Evolutionary conservation across 2,113 vertebrate genomes (phyloP).

Genomic region (Isurus oxyrinchus): DNA sequence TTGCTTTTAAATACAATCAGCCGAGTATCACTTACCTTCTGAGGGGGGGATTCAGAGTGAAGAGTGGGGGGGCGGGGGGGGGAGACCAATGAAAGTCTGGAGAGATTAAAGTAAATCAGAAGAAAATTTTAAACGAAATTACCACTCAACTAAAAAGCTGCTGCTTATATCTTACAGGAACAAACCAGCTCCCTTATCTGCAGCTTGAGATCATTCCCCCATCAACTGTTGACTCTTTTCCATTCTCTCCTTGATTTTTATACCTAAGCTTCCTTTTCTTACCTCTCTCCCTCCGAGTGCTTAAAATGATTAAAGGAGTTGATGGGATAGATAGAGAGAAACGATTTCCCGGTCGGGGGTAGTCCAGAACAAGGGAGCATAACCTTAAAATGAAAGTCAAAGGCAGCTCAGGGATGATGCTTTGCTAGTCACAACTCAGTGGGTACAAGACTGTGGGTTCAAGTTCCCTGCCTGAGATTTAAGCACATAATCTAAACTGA

Average conservation of each 20-base stretch:
- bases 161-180: constrained; percentile 81
- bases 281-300: background rate
- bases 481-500: background rate
- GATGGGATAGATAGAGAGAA: background rate
- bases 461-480: background rate
- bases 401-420: background rate
- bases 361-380: background rate
- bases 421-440: background rate
- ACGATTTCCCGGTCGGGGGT: background rate
- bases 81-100: constrained; percentile 75
- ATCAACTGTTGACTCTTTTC: constrained; percentile 54
- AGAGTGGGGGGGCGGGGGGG: constrained; percentile 66
- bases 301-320: background rate
- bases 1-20: constrained; percentile 85
- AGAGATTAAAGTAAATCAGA: constrained; percentile 66
- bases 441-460: background rate
- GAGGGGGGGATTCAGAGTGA: constrained; percentile 52
- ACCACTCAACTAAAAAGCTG: constrained; percentile 66
- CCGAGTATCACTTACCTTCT: constrained; percentile 81
- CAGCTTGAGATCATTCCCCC: constrained; percentile 84
- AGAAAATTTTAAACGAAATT: constrained; percentile 61
- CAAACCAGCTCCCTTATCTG: constrained; percentile 92
- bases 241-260: background rate
- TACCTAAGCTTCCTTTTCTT: background rate
- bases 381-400: background rate